Conservation (phyloP, 2,113 vertebrate genomes). For the Mystacornis crossleyi region DNA sequence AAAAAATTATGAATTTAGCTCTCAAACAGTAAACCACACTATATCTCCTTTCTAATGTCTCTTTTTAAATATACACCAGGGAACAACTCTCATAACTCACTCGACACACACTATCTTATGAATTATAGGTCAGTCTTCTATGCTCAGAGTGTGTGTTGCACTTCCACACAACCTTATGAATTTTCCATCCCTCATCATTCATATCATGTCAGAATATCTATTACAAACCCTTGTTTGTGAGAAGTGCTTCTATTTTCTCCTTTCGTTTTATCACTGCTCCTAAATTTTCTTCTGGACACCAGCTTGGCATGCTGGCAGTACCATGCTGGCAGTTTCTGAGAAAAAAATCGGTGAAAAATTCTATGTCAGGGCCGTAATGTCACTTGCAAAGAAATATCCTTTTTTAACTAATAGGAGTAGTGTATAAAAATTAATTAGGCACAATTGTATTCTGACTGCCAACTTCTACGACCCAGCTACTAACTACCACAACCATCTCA, state of each 20-base stretch:
- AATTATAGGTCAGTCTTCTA: slow-evolving; percentile 48
- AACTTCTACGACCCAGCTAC: background rate
- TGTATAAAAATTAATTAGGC: slow-evolving; percentile 3
- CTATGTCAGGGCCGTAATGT: background rate
- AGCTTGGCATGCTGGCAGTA: background rate
- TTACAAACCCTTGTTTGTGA: slow-evolving; percentile 39
- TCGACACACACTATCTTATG: background rate
- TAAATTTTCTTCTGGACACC: slow-evolving; percentile 46
- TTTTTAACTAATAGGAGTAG: background rate
- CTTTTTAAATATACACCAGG: slow-evolving; percentile 25
- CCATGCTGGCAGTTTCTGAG: slow-evolving; percentile 4
- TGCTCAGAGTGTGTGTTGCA: background rate
- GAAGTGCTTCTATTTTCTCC: slow-evolving; percentile 25
- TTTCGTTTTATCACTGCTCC: slow-evolving; percentile 33
- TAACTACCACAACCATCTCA: background rate
- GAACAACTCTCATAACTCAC: slow-evolving; percentile 25
- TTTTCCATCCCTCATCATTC: slow-evolving; percentile 42
- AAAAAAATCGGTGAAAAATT: slow-evolving; percentile 18
- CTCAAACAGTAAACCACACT: slow-evolving; percentile 10
- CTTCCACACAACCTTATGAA: slow-evolving; percentile 37
- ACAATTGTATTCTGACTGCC: background rate
- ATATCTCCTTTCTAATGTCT: background rate
- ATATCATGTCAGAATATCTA: slow-evolving; percentile 38
- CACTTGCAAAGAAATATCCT: slow-evolving; percentile 1
- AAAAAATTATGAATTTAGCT: slow-evolving; percentile 9